Evolutionary conservation across 2,113 vertebrate species (phyloP), one percentile per base, ranked within the genome.

Genomic region (Orientallactaga bullata): DNA sequence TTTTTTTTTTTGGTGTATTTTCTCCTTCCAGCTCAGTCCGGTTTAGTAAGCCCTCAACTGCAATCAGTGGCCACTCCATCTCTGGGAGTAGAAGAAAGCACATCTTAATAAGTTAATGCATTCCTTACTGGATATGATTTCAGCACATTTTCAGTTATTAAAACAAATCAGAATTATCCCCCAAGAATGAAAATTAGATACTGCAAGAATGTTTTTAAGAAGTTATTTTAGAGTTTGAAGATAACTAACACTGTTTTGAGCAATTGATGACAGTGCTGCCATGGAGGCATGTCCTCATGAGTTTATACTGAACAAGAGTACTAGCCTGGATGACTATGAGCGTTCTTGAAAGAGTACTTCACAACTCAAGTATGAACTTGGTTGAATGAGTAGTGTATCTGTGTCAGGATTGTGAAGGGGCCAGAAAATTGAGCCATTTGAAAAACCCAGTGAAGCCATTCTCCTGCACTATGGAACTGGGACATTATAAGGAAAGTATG

Each of bases 341-440:
- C 85, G 92, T 24, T 95, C 51, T 58, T 89, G 37, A 72, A 83
- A 84, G 13, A 71, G 30, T 81, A 30, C 42, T 91, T 96, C 21
- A 65, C 35, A 93, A 73, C 7, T 83, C 28, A 42, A 74, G 68
- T 90, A 60, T 76, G 85, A 95, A 69, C 91, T 47, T 69, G 58
- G 16, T 42, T 81, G 30, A 69, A 71, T 91, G 77, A 93, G 37
- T 88, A 7, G n/a, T 66, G 55, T 93, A 35, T 93, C 69, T 39
- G 4, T 61, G 28, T 42, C 42, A 83, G 42, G 66, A 82, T 58
- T 73, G 35, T 71, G 21, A 63, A 69, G 61, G 47, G 20, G 7
- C 74, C 17, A 82, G 37, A 28, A 83, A 74, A 90, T 17, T 63
- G 28, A 61, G 73, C 28, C 11, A 51, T 84, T 76, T 72, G 83